Conservation (phyloP, 2,113 vertebrate species). For the Lepisosteus osseus region DNA sequence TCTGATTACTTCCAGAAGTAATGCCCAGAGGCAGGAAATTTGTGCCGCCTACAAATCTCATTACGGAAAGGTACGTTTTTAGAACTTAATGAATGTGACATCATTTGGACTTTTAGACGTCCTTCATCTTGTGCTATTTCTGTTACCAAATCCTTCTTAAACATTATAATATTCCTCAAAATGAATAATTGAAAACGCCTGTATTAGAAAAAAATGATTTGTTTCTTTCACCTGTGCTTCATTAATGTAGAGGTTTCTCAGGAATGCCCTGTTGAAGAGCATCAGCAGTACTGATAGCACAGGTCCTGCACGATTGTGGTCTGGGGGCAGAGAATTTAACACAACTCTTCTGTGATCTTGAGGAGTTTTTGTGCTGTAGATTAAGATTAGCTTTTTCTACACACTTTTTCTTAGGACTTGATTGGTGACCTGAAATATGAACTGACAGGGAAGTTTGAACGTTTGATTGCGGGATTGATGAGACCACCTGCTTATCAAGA, state of each 20-base stretch:
- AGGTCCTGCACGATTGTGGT: too few species aligned
- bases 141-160: background rate
- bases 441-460: conserved; percentile 93
- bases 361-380: too few species aligned
- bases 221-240: background rate
- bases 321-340: too few species aligned
- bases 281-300: too few species aligned
- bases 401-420: conserved; percentile 72
- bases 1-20: conserved; percentile 84
- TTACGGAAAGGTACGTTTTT: conserved; percentile 81
- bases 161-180: conserved; percentile 1
- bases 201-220: background rate
- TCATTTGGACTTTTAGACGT: background rate
- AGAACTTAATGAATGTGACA: too few species aligned
- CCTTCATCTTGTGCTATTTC: background rate
- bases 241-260: too few species aligned
- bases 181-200: background rate
- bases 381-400: background rate
- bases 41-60: conserved; percentile 82
- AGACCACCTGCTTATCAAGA: conserved; percentile 80
- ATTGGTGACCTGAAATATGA: conserved; percentile 94
- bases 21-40: conserved; percentile 83
- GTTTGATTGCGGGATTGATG: conserved; percentile 91
- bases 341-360: too few species aligned
- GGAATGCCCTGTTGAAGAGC: too few species aligned